Conservation (phyloP, 2,113 vertebrate genomes). For the Python bivittatus region DNA sequence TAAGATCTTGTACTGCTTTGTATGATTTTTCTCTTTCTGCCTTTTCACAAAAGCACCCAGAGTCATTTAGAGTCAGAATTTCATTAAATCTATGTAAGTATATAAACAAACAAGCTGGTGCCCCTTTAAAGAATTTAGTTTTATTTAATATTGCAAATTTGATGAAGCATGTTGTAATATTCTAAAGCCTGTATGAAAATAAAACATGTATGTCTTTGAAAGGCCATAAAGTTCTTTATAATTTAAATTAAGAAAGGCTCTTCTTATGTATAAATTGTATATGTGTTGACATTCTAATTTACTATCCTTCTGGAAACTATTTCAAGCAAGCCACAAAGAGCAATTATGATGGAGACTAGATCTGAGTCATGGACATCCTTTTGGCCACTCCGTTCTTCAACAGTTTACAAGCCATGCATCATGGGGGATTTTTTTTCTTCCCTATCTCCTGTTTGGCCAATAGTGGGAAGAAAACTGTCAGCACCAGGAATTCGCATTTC, state of each 20-base stretch:
- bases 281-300: not conserved
- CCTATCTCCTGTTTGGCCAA: not conserved
- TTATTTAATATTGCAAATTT: not conserved
- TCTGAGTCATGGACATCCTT: not conserved
- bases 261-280: not conserved
- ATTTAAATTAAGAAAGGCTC: not conserved
- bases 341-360: not conserved
- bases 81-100: not conserved
- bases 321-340: not conserved
- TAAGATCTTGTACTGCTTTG: not conserved
- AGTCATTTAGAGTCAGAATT: not conserved
- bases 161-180: not conserved
- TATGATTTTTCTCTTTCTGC: not conserved
- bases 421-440: fast-evolving
- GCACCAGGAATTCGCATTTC: not conserved
- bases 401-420: not conserved
- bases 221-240: not conserved
- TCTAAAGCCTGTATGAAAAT: not conserved
- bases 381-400: not conserved
- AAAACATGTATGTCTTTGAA: not conserved
- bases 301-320: not conserved
- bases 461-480: not conserved
- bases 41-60: not conserved
- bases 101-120: not conserved
- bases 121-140: not conserved